phyloP scores from a whole-genome alignment of 2,113 vertebrate species.

The Naja naja region DNA sequence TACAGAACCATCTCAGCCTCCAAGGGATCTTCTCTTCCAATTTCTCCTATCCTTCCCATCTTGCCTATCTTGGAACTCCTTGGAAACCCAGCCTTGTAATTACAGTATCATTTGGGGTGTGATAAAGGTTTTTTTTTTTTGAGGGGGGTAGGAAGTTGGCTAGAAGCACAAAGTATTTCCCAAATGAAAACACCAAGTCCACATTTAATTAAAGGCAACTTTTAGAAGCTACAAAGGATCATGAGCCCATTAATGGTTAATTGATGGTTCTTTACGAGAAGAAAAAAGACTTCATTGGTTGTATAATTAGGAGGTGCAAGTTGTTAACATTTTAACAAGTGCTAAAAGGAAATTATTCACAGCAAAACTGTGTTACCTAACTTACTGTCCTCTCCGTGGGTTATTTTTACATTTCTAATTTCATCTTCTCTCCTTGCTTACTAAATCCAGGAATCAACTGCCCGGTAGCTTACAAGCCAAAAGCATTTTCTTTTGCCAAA shows the following conservation, averaged over 20 bases:
- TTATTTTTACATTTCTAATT: constrained; percentile 48
- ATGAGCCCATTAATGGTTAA: constrained; percentile 34
- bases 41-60: background rate
- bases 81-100: background rate
- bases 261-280: constrained; percentile 26
- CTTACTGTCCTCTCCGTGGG: constrained; percentile 32
- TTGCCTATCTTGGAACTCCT: background rate
- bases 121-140: background rate
- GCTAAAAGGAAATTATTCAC: constrained; percentile 48
- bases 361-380: constrained; percentile 38
- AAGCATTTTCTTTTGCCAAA: constrained; percentile 35
- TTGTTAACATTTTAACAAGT: constrained; percentile 35
- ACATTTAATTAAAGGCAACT: constrained; percentile 7
- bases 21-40: background rate
- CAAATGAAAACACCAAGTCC: constrained; percentile 1
- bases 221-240: constrained; percentile 23
- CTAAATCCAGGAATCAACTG: background rate
- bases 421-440: constrained; percentile 38
- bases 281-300: constrained; percentile 50
- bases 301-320: constrained; percentile 45
- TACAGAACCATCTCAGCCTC: background rate
- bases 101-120: background rate
- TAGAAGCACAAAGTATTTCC: background rate
- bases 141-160: background rate
- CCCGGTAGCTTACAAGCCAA: constrained; percentile 24